phyloP scores from a whole-genome alignment of 2,113 vertebrate species.

The Dissostichus mawsoni region DNA sequence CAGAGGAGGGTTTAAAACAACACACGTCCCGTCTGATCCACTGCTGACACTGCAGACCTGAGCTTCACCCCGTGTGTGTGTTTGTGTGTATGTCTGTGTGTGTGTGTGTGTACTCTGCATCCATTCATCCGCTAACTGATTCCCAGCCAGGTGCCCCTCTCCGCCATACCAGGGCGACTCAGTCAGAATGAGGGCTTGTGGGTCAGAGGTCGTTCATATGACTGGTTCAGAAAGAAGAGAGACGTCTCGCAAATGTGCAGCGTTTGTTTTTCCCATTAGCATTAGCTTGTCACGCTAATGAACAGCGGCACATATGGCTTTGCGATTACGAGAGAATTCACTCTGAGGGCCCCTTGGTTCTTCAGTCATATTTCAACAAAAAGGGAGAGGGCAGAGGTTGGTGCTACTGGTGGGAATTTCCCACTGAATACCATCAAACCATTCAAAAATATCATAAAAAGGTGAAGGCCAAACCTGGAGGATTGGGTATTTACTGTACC shows the following conservation, averaged over 20 bases:
- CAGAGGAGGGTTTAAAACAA: conserved; percentile 39
- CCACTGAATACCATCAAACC: neutral
- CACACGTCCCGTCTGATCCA: conserved; percentile 41
- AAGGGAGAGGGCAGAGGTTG: neutral
- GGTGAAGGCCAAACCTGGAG: neutral
- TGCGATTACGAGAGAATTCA: conserved; percentile 46
- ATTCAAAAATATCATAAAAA: neutral
- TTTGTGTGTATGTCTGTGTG: conserved; percentile 23
- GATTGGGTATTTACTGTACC: neutral
- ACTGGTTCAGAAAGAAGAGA: conserved; percentile 36
- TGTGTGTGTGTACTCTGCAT: conserved; percentile 5
- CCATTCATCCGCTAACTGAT: conserved; percentile 23
- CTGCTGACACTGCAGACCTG: conserved; percentile 63
- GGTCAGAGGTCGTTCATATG: conserved; percentile 64
- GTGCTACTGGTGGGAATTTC: neutral
- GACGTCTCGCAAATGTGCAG: conserved; percentile 8
- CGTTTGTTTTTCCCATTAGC: conserved; percentile 73
- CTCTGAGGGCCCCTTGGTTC: neutral
- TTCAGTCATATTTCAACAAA: conserved; percentile 11
- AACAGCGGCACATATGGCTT: conserved; percentile 65
- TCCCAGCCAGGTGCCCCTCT: conserved; percentile 51
- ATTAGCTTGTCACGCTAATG: conserved; percentile 67
- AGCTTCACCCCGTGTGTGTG: conserved; percentile 50
- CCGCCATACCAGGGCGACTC: neutral
- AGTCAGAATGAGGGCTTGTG: neutral